Conservation (phyloP, 2,113 vertebrate genomes). For the Scomber scombrus region DNA sequence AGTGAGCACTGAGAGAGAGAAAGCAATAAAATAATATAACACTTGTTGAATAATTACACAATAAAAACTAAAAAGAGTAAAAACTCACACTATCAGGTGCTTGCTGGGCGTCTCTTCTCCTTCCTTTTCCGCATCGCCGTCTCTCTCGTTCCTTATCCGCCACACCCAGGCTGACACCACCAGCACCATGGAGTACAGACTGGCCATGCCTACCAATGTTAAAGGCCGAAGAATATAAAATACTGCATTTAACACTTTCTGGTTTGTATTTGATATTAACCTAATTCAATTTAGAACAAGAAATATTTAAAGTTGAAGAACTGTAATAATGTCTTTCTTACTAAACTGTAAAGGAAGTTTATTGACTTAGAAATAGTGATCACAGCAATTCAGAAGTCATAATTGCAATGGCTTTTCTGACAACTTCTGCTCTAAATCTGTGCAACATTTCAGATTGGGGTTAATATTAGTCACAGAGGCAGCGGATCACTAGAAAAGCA, state of each 20-base stretch:
- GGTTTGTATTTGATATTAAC: background rate
- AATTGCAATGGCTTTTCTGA: too few relatives aligned
- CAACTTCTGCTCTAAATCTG: too few relatives aligned
- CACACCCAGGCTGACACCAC: constrained; percentile 87
- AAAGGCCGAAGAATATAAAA: background rate
- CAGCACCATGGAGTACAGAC: constrained; percentile 86
- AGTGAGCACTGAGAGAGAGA: constrained; percentile 82
- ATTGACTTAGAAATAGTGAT: too few relatives aligned
- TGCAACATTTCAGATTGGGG: too few relatives aligned
- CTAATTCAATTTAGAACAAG: background rate
- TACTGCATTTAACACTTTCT: background rate
- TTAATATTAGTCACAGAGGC: too few relatives aligned
- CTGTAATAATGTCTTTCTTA: too few relatives aligned
- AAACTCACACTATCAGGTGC: constrained; percentile 85
- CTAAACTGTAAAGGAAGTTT: too few relatives aligned
- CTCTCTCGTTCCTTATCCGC: constrained; percentile 76
- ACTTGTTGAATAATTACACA: background rate
- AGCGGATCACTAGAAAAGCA: too few relatives aligned
- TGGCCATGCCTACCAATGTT: constrained; percentile 82
- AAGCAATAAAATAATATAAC: background rate
- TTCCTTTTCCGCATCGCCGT: constrained; percentile 69
- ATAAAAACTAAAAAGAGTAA: too few relatives aligned
- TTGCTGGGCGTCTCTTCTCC: constrained; percentile 76
- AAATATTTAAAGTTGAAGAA: too few relatives aligned
- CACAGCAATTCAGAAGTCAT: too few relatives aligned